A percentile compares a stretch with the other conserved stretches of the same genome.
These are phyloP conservation scores for Hecatera dysodea DNA, from an alignment of 2,888 invertebrate species.

Conservation along the genomic window DNA sequence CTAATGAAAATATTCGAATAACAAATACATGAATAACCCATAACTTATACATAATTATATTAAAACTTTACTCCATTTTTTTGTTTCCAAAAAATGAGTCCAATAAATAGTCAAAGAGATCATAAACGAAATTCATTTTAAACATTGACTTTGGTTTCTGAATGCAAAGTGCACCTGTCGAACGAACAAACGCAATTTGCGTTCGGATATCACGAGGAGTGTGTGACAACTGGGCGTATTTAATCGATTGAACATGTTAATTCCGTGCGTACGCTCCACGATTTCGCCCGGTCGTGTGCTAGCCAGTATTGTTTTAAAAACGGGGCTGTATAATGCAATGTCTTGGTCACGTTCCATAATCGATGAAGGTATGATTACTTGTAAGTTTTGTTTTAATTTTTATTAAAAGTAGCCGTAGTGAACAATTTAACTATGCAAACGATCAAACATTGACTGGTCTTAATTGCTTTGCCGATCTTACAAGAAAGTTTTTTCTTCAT, in stretches of 20 bases:
- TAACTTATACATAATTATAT: no score
- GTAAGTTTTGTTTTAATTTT: neutral
- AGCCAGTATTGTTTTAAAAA: conserved; percentile 48
- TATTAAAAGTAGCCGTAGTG: neutral
- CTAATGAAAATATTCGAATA: no score
- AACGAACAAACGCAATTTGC: conserved; percentile 44
- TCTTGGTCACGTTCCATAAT: conserved; percentile 67
- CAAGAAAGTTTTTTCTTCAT: conserved; percentile 17
- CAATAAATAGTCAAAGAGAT: conserved; percentile 23
- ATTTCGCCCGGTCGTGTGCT: conserved; percentile 49
- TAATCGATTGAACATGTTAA: conserved; percentile 64
- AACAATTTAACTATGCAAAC: neutral
- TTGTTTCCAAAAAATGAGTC: conserved; percentile 31
- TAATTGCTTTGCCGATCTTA: neutral
- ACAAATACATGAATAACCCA: conserved; percentile 38
- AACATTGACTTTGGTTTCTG: conserved; percentile 31
- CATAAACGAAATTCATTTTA: conserved; percentile 28
- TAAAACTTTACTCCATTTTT: conserved; percentile 15
- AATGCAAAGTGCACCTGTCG: conserved; percentile 59
- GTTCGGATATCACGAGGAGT: conserved; percentile 52
- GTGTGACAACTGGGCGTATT: conserved; percentile 54
- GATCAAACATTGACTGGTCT: neutral
- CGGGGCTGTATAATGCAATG: conserved; percentile 50
- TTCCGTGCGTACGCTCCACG: conserved; percentile 56
- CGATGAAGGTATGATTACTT: conserved; percentile 50